A percentile compares a stretch with the other conserved stretches of the same genome.
Evolutionary conservation across 2,888 invertebrate genomes (phyloP).

Genomic region (Brachylomia viminalis): DNA sequence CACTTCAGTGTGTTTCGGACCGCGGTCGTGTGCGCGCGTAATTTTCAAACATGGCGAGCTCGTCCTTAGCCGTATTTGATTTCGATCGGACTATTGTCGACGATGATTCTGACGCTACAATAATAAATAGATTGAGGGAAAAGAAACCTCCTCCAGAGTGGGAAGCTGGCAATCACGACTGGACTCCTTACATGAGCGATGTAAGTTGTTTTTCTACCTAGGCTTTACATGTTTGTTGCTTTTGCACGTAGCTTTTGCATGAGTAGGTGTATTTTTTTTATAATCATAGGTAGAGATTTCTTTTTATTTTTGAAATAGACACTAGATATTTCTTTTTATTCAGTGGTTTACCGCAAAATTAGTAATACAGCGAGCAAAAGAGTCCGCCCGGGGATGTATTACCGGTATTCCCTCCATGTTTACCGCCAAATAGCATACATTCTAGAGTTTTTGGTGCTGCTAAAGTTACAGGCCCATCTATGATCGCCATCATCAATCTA

Average conservation of each 20-base stretch:
- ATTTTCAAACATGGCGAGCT: constrained; percentile 73
- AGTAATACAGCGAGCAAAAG: neutral
- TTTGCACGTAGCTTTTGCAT: constrained; percentile 21
- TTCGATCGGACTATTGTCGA: constrained; percentile 87
- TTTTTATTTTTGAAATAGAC: constrained; percentile 7
- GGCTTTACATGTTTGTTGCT: constrained; percentile 7
- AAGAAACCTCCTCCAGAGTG: constrained; percentile 85
- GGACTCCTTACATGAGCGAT: constrained; percentile 89
- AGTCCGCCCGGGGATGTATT: neutral
- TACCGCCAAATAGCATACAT: neutral
- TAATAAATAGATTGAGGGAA: constrained; percentile 83
- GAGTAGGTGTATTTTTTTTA: neutral
- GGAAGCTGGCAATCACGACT: constrained; percentile 81
- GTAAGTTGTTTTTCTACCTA: constrained; percentile 74
- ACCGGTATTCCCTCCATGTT: neutral
- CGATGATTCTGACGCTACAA: constrained; percentile 86
- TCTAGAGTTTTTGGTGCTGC: neutral
- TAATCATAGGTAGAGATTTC: too few species aligned
- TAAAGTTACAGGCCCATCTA: neutral
- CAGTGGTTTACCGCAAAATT: neutral
- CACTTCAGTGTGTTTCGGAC: constrained; percentile 68
- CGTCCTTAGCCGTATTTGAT: constrained; percentile 84
- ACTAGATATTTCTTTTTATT: constrained; percentile 17
- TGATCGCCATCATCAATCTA: neutral
- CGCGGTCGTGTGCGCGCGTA: constrained; percentile 71